Base-by-base conservation (phyloP, 2,797 vertebrate species). In the Helicolenus hilgendorfi region DNA sequence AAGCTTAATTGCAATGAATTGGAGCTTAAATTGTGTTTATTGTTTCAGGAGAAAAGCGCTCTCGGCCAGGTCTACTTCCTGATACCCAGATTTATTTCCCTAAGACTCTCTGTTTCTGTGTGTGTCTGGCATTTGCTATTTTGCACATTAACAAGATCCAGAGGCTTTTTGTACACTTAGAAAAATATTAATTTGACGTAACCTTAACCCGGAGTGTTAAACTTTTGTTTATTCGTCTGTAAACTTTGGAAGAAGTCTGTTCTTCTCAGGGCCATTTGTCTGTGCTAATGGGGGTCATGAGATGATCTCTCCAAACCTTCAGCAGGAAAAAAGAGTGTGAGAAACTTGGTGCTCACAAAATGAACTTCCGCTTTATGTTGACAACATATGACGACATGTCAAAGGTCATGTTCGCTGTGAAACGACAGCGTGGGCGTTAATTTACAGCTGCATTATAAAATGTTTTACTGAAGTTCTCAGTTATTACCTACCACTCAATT, bases 11-110 rank as follows among this genome's bases (percentile, higher is more conserved):
- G 78, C 74, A 75, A 84, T 86, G 75, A 95, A 95, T 73, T 81
- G 75, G 68, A 92, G 85, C 31, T 88, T 58, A 74, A 55, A 81
- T 74, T 87, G 41, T 91, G 93, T 97, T 96, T 97, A 93, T 97
- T 96, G 85, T 95, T 95, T 88, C 78, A 92, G 72, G 27, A 68
- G 59, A 69, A 38, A 92, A 76, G 74, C 72, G 74, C 84, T 87
- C 59, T 87, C 38, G 0, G 72, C 81, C 89, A 88, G 87, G 85
- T 91, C 92, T 92, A 88, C 84, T 94, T 96, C 94, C 95, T 86
- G 87, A 89, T 77, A 89, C 69, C 75, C 35, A 20, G 74, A 62
- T 68, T 78, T 87, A 56, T 71, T 77, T 79, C 55, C 87, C 15
- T 68, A 49, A 79, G 36, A 80, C 6, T 22, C 27, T 49, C 14